These are phyloP conservation scores for Probaryconus sp. DNA, from an alignment of 1,140 invertebrate genomes.

Conservation along the genomic window DNA sequence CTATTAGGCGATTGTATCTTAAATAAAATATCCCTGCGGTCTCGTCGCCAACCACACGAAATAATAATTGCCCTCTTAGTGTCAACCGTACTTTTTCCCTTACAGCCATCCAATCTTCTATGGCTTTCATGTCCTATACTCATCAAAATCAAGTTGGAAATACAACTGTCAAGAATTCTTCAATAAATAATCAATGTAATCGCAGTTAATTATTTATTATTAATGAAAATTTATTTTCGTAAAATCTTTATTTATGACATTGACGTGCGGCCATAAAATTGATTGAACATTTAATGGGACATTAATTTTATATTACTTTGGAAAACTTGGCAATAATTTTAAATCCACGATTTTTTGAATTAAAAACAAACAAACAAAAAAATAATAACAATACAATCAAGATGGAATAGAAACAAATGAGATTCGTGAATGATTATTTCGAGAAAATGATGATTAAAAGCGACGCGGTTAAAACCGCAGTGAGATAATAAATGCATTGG, in stretches of 20 bases:
- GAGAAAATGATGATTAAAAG: no score
- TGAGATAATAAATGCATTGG: constrained; percentile 26
- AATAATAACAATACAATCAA: no score
- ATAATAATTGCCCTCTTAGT: constrained; percentile 74
- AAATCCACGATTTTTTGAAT: no score
- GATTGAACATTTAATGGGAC: no score
- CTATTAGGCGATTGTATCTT: constrained; percentile 77
- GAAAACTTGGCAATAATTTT: no score
- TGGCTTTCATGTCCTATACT: constrained; percentile 20
- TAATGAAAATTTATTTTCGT: background rate
- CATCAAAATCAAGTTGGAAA: constrained; percentile 14
- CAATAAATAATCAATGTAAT: background rate
- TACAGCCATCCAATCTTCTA: constrained; percentile 32
- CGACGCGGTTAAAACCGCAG: no score
- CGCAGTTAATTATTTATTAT: background rate
- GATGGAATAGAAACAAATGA: no score
- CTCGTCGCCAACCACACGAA: constrained; percentile 72
- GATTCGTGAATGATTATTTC: no score
- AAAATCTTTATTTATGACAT: background rate
- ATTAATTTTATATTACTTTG: no score
- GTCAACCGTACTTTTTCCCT: constrained; percentile 56
- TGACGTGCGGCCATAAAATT: no score
- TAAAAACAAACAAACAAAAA: no score
- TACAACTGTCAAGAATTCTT: constrained; percentile 5
- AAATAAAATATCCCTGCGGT: constrained; percentile 74